Evolutionary conservation across 1,140 invertebrate genomes (phyloP).

Genomic region (Neotoxoptera formosana): DNA sequence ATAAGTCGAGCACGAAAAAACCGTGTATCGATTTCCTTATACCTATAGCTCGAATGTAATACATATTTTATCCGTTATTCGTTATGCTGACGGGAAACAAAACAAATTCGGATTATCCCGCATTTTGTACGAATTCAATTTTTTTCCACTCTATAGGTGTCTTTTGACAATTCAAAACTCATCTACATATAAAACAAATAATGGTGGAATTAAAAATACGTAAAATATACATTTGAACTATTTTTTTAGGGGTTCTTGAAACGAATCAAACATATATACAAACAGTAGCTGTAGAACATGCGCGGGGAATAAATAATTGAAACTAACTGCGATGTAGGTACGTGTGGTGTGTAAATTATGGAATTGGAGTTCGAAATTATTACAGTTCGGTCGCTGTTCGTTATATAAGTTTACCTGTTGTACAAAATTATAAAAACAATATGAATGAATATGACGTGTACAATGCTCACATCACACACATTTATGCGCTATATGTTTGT

Average conservation of each 20-base stretch:
- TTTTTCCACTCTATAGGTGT: not conserved
- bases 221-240: not conserved
- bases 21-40: not conserved
- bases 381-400: not conserved
- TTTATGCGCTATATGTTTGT: not conserved
- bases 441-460: not conserved
- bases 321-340: not conserved
- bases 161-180: not conserved
- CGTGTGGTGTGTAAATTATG: not conserved
- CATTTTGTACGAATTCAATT: not conserved
- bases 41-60: not conserved
- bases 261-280: not conserved
- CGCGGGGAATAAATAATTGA: not conserved
- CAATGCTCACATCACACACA: not conserved
- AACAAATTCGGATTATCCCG: not conserved
- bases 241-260: not conserved
- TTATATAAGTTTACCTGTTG: not conserved
- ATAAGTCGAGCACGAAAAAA: not conserved
- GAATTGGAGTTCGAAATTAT: not conserved
- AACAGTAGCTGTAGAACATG: not conserved
- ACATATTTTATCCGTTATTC: not conserved
- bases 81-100: not conserved
- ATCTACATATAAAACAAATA: not conserved
- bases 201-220: not conserved
- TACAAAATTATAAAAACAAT: constrained; percentile 1